Evolutionary conservation across 2,888 invertebrate genomes (phyloP).

Genomic region (Pyrgus malvae): DNA sequence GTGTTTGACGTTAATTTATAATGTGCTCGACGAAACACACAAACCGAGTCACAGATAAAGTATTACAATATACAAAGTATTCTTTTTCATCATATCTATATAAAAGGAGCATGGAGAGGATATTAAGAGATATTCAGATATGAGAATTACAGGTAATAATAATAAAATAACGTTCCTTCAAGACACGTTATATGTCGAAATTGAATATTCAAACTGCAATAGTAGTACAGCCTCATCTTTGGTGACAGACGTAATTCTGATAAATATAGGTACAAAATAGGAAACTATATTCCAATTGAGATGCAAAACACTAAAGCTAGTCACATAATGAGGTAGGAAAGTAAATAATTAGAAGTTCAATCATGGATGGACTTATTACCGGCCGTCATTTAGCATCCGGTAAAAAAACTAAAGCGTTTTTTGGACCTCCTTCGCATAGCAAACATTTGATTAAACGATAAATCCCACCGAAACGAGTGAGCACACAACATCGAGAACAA

Average conservation of each 20-base stretch:
- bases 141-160: constrained; percentile 49
- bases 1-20: constrained; percentile 51
- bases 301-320: constrained; percentile 58
- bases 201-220: constrained; percentile 44
- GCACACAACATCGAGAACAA: neutral
- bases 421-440: constrained; percentile 4
- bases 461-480: neutral
- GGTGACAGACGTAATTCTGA: constrained; percentile 61
- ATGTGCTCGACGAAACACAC: constrained; percentile 44
- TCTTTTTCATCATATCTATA: constrained; percentile 62
- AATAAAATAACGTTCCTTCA: constrained; percentile 33
- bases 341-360: constrained; percentile 57
- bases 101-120: constrained; percentile 35
- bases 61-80: constrained; percentile 53
- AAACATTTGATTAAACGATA: neutral
- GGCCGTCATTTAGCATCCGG: constrained; percentile 28
- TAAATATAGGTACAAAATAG: constrained; percentile 45
- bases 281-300: constrained; percentile 47
- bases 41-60: constrained; percentile 59
- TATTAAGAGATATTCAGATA: constrained; percentile 62
- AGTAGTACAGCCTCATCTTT: constrained; percentile 72
- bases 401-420: constrained; percentile 14
- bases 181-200: constrained; percentile 33
- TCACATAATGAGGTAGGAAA: constrained; percentile 76
- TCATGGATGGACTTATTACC: constrained; percentile 54